Percentiles rank a stretch among this genome's conserved stretches.
These are phyloP conservation scores for Pelodiscus sinensis DNA, from an alignment of 2,113 vertebrate species.

Conservation along the genomic window DNA sequence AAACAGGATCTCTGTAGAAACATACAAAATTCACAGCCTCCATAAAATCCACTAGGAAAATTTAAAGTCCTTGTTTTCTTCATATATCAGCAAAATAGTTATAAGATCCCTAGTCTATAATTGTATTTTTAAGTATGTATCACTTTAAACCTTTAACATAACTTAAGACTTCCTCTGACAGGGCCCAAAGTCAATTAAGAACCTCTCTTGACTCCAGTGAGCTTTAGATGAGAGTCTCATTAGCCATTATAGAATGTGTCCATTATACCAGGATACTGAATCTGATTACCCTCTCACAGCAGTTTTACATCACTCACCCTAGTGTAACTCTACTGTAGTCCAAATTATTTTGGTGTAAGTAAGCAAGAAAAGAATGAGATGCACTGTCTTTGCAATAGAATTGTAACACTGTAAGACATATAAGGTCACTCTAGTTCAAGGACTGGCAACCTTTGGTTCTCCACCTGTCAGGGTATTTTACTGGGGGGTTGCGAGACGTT, in stretches of 20 bases:
- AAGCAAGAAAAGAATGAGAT: not conserved
- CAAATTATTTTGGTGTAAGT: not conserved
- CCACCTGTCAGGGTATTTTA: no score
- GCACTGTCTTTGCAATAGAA: accelerated
- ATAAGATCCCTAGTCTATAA: not conserved
- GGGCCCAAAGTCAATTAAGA: not conserved
- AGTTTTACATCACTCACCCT: not conserved
- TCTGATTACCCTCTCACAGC: not conserved
- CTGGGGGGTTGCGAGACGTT: no score
- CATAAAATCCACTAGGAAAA: not conserved
- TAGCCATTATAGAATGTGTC: not conserved
- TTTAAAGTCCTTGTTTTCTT: not conserved
- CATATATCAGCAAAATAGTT: not conserved
- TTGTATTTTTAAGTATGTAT: not conserved
- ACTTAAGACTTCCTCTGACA: not conserved
- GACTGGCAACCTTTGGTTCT: no score
- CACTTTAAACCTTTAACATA: not conserved
- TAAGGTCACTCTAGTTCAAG: accelerated
- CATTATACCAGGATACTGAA: not conserved
- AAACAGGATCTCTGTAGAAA: accelerated
- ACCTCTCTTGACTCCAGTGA: not conserved
- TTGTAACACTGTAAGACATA: not conserved
- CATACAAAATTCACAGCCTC: not conserved
- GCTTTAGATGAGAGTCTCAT: not conserved
- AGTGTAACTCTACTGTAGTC: not conserved